Base-by-base conservation (phyloP, 2,113 vertebrate genomes). In the Myotis brandtii region DNA sequence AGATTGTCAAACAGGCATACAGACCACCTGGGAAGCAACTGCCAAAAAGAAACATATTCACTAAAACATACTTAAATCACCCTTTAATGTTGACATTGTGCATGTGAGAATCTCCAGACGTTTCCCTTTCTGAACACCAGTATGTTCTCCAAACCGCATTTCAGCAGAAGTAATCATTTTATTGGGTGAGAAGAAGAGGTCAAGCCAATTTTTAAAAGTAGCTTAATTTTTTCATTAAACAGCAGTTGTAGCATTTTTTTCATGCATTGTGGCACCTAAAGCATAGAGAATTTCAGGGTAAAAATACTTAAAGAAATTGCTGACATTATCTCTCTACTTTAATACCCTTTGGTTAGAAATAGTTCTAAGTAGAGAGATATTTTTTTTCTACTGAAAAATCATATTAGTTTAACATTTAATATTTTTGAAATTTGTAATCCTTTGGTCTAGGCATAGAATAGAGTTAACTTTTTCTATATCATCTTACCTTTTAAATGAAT, bases 141-240 rank as follows among this genome's bases (percentile, higher is more conserved):
- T 59, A 23, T 46, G 80, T 92, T 93, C 62, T 96, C 56, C 82
- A 91, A 96, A 86, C 66, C 72, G 82, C 81, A 70, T 94, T 93
- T 96, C 73, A 88, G 67, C 66, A 88, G 59, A 91, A 91, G 46
- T 79, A 95, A 93, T 95, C 66, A 73, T 81, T 96, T 96, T 91
- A 91, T 77, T 96, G 66, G 64, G 89, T 90, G 66, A 91, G 62
- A 96, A 94, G 76, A 91, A 93, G 59, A 88, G 86, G 40, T 94
- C 91, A 94, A 89, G 62, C 67, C 89, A 76, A 20, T 94, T 95
- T 93, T 86, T 95, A 43, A 3, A 80, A 95, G 77, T 80, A 75
- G 56, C 81, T 88, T 96, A 82, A 75, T 94, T 93, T 96, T 97
- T 96, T 97, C 37, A 84, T 91, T 91, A 75, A 85, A 87, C 9